Evolutionary conservation across 1,140 invertebrate species (phyloP).

Genomic region (Nephotettix cincticeps): DNA sequence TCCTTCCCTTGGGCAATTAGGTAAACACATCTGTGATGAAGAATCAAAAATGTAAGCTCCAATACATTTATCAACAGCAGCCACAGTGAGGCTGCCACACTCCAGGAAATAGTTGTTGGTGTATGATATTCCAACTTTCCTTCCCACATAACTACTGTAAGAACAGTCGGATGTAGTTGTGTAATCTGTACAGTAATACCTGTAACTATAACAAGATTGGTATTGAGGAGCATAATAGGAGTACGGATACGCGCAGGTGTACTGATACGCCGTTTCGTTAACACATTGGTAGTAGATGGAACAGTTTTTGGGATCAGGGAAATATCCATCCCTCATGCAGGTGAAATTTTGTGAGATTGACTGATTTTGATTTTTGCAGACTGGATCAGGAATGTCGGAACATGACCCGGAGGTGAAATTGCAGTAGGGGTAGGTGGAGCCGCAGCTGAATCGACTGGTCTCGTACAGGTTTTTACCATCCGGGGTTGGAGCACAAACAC

Average conservation of each 20-base stretch:
- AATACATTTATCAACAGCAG: slow-evolving; percentile 3
- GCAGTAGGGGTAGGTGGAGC: slow-evolving; percentile 11
- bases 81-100: not conserved
- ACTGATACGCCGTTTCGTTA: not conserved
- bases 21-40: slow-evolving; percentile 16
- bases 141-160: not conserved
- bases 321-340: slow-evolving; percentile 25
- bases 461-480: not conserved
- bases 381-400: not conserved
- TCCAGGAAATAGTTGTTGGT: not conserved
- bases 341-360: slow-evolving; percentile 13
- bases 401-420: slow-evolving; percentile 24
- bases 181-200: not conserved
- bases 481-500: not conserved
- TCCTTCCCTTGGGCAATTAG: slow-evolving; percentile 12
- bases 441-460: slow-evolving; percentile 6
- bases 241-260: not conserved
- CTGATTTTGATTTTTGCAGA: not conserved
- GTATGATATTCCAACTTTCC: not conserved
- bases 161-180: not conserved
- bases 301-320: slow-evolving; percentile 21
- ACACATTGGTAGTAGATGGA: slow-evolving; percentile 11
- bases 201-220: not conserved
- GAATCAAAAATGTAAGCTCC: slow-evolving; percentile 19
- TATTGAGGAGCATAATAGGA: not conserved